Conservation (phyloP, 2,888 invertebrate species). For the Ochlodes sylvanus region DNA sequence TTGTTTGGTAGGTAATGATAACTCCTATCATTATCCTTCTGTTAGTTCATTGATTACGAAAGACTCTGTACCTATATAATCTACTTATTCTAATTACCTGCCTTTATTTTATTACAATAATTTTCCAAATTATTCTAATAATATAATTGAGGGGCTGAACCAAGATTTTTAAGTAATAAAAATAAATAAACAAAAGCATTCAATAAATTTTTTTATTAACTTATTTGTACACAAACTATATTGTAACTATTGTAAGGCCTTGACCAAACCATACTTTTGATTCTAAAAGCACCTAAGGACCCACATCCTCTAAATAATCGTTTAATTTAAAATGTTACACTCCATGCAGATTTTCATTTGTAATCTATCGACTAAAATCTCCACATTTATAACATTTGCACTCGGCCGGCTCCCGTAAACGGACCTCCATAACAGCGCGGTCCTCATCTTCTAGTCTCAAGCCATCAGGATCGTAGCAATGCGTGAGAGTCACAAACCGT, state of each 20-base stretch:
- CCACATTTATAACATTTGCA: slow-evolving; percentile 97
- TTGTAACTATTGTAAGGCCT: slow-evolving; percentile 11
- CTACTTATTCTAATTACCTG: too few relatives aligned
- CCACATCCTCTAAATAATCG: background rate
- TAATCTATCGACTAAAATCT: slow-evolving; percentile 88
- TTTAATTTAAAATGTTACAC: background rate
- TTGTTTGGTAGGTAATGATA: too few relatives aligned
- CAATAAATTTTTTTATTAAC: background rate
- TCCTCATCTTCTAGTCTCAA: slow-evolving; percentile 89
- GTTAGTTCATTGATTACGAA: too few relatives aligned
- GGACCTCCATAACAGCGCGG: slow-evolving; percentile 91
- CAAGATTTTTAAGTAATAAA: too few relatives aligned
- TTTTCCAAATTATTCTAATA: too few relatives aligned
- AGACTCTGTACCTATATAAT: too few relatives aligned
- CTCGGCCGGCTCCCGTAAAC: slow-evolving; percentile 93
- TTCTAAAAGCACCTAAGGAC: slow-evolving; percentile 8
- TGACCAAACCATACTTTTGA: slow-evolving; percentile 21
- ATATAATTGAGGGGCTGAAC: too few relatives aligned
- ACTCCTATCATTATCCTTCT: too few relatives aligned
- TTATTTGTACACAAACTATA: background rate
- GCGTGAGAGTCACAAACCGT: slow-evolving; percentile 90
- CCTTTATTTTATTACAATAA: too few relatives aligned
- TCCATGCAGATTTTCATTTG: background rate
- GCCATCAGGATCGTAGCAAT: slow-evolving; percentile 96
- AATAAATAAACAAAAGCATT: too few relatives aligned